A percentile compares a stretch with the other conserved stretches of the same genome.
phyloP scores from a whole-genome alignment of 2,888 invertebrate genomes.

The Carterocephalus palaemon region DNA sequence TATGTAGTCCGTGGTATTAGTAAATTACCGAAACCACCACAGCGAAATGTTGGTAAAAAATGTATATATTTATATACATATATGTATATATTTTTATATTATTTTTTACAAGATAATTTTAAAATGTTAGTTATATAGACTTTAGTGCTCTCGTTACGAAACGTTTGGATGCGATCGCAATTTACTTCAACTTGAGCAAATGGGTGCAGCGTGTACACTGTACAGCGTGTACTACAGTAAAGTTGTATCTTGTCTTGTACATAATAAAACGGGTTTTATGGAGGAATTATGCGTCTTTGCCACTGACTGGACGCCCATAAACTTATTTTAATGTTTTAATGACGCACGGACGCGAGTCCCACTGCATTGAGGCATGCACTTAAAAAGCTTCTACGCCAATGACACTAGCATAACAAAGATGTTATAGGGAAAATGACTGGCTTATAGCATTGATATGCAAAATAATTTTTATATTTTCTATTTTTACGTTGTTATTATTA shows the following conservation, averaged over 20 bases:
- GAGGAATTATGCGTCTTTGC: slow-evolving; percentile 55
- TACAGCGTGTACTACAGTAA: slow-evolving; percentile 41
- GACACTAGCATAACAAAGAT: slow-evolving; percentile 30
- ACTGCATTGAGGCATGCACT: slow-evolving; percentile 50
- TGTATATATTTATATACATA: too few species aligned
- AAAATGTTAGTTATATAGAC: too few species aligned
- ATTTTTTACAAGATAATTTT: too few species aligned
- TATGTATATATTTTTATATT: too few species aligned
- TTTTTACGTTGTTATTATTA: too few species aligned
- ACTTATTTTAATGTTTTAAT: slow-evolving; percentile 56
- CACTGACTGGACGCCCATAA: slow-evolving; percentile 49
- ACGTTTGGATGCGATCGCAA: too few species aligned
- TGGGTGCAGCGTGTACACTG: slow-evolving; percentile 25
- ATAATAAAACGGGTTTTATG: slow-evolving; percentile 60
- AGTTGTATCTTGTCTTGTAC: slow-evolving; percentile 48
- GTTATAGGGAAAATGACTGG: slow-evolving; percentile 2
- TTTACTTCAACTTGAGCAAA: too few species aligned
- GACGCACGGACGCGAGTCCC: slow-evolving; percentile 41
- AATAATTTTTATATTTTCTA: too few species aligned
- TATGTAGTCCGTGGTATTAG: too few species aligned
- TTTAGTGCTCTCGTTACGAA: too few species aligned
- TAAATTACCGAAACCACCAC: too few species aligned
- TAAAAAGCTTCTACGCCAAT: slow-evolving; percentile 49
- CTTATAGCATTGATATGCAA: slow-evolving; percentile 1
- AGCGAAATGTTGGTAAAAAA: too few species aligned